Evolutionary conservation across 1,140 invertebrate species (phyloP).

Genomic region (Lepeophtheirus salmonis): DNA sequence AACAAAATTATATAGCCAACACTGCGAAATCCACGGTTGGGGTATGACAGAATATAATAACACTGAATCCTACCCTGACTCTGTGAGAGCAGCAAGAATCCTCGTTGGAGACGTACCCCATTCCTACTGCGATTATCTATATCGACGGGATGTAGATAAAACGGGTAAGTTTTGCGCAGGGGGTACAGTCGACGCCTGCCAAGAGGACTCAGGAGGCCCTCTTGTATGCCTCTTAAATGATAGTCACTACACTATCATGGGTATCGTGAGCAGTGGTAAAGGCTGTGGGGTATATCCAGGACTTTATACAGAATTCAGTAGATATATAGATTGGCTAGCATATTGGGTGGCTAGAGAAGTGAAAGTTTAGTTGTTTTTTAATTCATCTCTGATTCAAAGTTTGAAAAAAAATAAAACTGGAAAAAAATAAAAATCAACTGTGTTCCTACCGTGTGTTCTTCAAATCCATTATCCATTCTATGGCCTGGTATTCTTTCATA

Average conservation of each 20-base stretch:
- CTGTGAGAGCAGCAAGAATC: conserved; percentile 4
- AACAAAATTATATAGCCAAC: background rate
- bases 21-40: conserved; percentile 16
- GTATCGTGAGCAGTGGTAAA: conserved; percentile 14
- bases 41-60: conserved; percentile 17
- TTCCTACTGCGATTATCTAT: conserved; percentile 14
- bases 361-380: background rate
- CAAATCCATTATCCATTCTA: background rate
- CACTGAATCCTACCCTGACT: conserved; percentile 13
- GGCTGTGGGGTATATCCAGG: conserved; percentile 15
- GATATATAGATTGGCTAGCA: conserved; percentile 9
- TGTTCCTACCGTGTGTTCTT: background rate
- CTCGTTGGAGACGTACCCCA: conserved; percentile 5
- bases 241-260: background rate
- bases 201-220: conserved; percentile 15
- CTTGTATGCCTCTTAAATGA: conserved; percentile 7
- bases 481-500: background rate
- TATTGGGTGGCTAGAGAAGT: conserved; percentile 7
- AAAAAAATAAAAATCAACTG: background rate
- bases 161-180: conserved; percentile 17
- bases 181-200: conserved; percentile 15
- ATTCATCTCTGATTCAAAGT: too few relatives aligned
- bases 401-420: background rate
- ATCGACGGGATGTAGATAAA: conserved; percentile 9
- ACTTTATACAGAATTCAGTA: conserved; percentile 14